Base-by-base conservation (phyloP, 1,140 invertebrate species). In the Bilobella aurantiaca region DNA sequence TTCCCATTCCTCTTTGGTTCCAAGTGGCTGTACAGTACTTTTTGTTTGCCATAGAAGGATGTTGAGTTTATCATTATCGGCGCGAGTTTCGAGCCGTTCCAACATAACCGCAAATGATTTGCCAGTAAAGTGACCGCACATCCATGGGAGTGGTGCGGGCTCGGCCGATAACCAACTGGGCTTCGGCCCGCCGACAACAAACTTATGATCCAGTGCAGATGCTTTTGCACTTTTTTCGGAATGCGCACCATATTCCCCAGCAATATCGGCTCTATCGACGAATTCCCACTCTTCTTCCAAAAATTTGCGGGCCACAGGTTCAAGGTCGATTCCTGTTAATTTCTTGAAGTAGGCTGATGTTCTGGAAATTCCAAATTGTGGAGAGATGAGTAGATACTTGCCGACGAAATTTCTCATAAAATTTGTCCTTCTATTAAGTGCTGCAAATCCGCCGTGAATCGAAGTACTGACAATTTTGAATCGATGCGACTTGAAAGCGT, bases 101-200 rank as follows among this genome's bases (percentile, higher is more conserved):
- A 58, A 14, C 57, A 58, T 58, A 14, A 58, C 57, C 28, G 57
- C 57, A 58, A 58, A 58, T 3, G 57, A 58, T 30, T 58, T 58
- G 2, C 25, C 57, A 2, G 57, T 29, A 58, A 58, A 58, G 28
- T 58, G 57, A 29, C 57, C 57, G 23, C 57, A 58, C 2, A 58
- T 12, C 57, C 57, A 58, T 25, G 57, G 57, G 12, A 21, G 12
- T 28, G 25, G 57, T 29, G 25, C 3, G 14, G 5, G 3, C 3
- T 53, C 21, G 25, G 8, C n/a, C 8, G 37, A 12, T 8, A 53
- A 23, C 49, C 49, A 53, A 12, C 3, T 14, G 14, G 49, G 49
- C 5, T 18, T 5, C 8, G 12, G 12, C 25, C 57, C 57, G 23
- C 25, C 21, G 3, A 58, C 21, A 16, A 28, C 28, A 25, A 58